These are phyloP conservation scores for Synergus gifuensis DNA, from an alignment of 2,888 invertebrate genomes.

Conservation along the genomic window DNA sequence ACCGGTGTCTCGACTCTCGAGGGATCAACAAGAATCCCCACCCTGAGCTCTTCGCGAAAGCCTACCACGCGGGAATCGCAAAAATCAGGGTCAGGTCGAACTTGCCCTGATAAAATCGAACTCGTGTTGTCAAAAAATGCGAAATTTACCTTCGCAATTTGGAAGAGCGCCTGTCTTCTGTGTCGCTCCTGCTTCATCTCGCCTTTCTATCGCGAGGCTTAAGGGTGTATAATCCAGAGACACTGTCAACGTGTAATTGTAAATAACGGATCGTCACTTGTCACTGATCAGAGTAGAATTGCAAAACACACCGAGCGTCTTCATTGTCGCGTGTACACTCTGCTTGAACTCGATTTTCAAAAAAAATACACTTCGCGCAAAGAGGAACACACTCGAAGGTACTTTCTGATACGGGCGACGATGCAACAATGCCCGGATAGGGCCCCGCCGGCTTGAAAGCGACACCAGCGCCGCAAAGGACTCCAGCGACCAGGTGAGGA, in stretches of 20 bases:
- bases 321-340: conserved; percentile 14
- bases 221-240: conserved; percentile 45
- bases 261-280: conserved; percentile 41
- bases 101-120: not conserved
- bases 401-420: conserved; percentile 73
- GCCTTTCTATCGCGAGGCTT: conserved; percentile 38
- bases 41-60: not conserved
- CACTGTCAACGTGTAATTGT: not conserved
- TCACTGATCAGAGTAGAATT: conserved; percentile 43
- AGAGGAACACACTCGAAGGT: conserved; percentile 57
- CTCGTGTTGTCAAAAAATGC: not conserved
- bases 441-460: conserved; percentile 66
- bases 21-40: conserved; percentile 28
- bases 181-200: conserved; percentile 73
- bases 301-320: conserved; percentile 33
- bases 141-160: conserved; percentile 85
- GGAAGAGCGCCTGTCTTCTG: conserved; percentile 82
- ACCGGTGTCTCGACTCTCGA: conserved; percentile 21
- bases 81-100: conserved; percentile 18
- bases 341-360: not conserved
- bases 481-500: conserved; percentile 67
- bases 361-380: conserved; percentile 45
- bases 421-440: conserved; percentile 73
- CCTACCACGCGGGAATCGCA: conserved; percentile 23
- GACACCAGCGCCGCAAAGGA: conserved; percentile 68